Evolutionary conservation across 1,140 invertebrate species (phyloP), one percentile per base, ranked within the genome.

Genomic region (Sinella curviseta): DNA sequence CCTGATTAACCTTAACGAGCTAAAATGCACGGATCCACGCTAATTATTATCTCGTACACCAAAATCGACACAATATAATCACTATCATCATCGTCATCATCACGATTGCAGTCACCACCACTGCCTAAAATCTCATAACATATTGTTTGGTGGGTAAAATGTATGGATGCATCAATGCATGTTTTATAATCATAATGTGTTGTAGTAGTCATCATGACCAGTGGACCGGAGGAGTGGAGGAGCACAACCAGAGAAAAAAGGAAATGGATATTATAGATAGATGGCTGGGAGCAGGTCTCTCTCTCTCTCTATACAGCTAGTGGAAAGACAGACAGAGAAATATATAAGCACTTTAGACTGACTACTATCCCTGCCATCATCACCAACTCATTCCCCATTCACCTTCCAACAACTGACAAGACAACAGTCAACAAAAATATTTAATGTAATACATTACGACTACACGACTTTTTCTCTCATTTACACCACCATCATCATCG

Each of bases 1-100:
- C 74, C 77, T 81, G 80, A 83, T 83, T 83, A 83, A 76, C 79
- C 82, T 70, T 83, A 83, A 83, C 82, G 82, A 83, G 80, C 79
- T 81, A 79, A 81, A 80, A 70, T 70, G 65, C 80, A 83, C 77
- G 65, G 65, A 70, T 70, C 54, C 55, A 76, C 77, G 77, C 79
- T 83, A 83, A 83, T 83, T 81, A 83, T 81, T 80, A 83, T 81
- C 79, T 79, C 78, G 24, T 70, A 60, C n/a, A 75, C 33, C n/a
- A 75, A 39, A 30, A 70, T 31, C 65, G 65, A 70, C 65, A 70
- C 14, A 33, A n/a, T n/a, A n/a, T n/a, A n/a, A n/a, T n/a, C n/a
- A n/a, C n/a, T n/a, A n/a, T n/a, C n/a, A n/a, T n/a, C n/a, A n/a
- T n/a, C n/a, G n/a, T n/a, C n/a, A 70, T 70, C 26, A 48, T 48